These are phyloP conservation scores for Cavia porcellus DNA, from an alignment of 2,113 vertebrate species.

Conservation along the genomic window DNA sequence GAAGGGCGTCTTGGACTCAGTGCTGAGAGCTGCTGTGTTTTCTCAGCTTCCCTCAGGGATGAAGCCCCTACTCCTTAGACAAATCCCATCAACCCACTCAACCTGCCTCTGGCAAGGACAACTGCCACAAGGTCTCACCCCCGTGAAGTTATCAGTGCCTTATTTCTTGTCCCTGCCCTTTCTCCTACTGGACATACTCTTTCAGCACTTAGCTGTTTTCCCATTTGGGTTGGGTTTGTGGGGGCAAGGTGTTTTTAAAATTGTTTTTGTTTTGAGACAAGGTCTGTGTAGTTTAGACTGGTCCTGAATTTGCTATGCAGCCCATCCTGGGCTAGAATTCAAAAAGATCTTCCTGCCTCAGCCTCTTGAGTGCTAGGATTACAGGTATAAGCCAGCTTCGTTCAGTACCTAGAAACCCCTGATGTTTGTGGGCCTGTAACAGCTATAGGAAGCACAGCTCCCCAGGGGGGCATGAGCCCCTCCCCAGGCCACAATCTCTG, in stretches of 20 bases:
- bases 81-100: background rate
- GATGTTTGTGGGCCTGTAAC: background rate
- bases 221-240: background rate
- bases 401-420: background rate
- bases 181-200: background rate
- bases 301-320: background rate
- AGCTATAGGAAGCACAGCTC: background rate
- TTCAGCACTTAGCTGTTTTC: background rate
- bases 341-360: background rate
- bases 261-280: background rate
- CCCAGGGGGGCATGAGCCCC: background rate
- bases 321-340: background rate
- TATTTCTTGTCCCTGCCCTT: background rate
- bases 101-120: background rate
- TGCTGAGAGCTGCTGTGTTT: background rate
- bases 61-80: background rate
- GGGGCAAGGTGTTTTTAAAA: background rate
- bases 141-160: background rate
- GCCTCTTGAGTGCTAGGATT: background rate
- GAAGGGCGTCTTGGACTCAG: background rate
- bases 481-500: background rate
- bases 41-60: background rate
- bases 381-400: background rate
- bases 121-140: background rate
- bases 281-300: background rate